Evolutionary conservation across 2,888 invertebrate species (phyloP).

Genomic region (Tachystola acroxantha): DNA sequence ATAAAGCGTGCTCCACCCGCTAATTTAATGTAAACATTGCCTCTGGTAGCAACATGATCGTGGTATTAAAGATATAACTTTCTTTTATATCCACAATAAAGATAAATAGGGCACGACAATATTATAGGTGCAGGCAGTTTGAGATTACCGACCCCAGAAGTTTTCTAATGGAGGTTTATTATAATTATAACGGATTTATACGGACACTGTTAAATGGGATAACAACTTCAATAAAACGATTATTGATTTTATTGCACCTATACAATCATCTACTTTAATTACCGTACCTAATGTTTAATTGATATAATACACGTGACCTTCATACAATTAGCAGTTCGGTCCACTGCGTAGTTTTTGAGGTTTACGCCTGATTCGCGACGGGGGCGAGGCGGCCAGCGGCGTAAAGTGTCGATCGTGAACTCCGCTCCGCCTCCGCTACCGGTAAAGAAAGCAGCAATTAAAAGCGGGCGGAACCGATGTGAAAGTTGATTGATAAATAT

Average conservation of each 20-base stretch:
- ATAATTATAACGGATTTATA: too few relatives aligned
- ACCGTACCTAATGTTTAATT: too few relatives aligned
- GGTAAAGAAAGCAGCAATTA: slow-evolving; percentile 33
- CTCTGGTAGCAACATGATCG: slow-evolving; percentile 15
- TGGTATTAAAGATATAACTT: background rate
- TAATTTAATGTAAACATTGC: slow-evolving; percentile 32
- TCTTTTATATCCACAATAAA: background rate
- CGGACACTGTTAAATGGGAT: too few relatives aligned
- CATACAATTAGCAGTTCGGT: background rate
- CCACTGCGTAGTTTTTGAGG: slow-evolving; percentile 3
- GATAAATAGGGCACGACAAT: too few relatives aligned
- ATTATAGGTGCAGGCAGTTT: too few relatives aligned
- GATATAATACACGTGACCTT: background rate
- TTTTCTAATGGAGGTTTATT: too few relatives aligned
- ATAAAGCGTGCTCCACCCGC: slow-evolving; percentile 29
- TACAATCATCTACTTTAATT: background rate
- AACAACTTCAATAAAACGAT: too few relatives aligned
- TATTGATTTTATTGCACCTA: too few relatives aligned
- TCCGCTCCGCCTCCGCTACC: slow-evolving; percentile 17
- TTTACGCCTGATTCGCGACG: slow-evolving; percentile 7
- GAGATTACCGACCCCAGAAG: too few relatives aligned
- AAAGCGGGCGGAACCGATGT: slow-evolving; percentile 28
- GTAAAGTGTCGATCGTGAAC: slow-evolving; percentile 14
- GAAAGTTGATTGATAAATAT: slow-evolving; percentile 37
- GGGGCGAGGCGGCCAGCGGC: too few relatives aligned